Base-by-base conservation (phyloP, 2,797 vertebrate species). In the Pampus argenteus region DNA sequence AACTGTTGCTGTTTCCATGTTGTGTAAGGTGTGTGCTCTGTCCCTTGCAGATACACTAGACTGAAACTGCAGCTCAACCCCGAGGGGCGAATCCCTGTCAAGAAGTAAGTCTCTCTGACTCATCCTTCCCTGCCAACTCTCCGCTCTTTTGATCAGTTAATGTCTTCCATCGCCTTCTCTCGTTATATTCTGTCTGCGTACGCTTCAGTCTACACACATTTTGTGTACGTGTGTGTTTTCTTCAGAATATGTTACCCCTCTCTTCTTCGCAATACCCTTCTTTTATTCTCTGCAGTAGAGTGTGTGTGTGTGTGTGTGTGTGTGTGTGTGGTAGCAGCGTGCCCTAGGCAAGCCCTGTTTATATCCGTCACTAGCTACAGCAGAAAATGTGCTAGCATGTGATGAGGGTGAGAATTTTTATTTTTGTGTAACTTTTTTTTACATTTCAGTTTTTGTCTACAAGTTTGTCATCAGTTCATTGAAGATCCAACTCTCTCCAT, bases 71-170 rank as follows among this genome's bases (percentile, higher is more conserved):
- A 99, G 92, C 95, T 97, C 66, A 98, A 96, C 88, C 95, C 96
- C 25, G 98, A 99, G 84, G 97, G 96, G 4, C 92, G 95, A 78
- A 98, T 99, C 92, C 96, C 97, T 82, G 95, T 99, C 83, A 99
- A 99, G 94, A 99, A 97, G 98, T 99, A 95, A 96, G 97, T 93
- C 82, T 66, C 18, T 82, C 63, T 83, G 84, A 87, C 82, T 87
- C 75, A 79, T 71, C 78, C 66, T 36, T 44, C 63, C 45, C 55
- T 72, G 58, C 54, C 77, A 42, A 58, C 57, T 38, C 58, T 67
- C 57, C 15, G 18, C 71, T 50, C 64, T 83, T 87, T 74, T 87
- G 59, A 83, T 88, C 70, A 70, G 47, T 76, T 49, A 34, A 26
- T 34, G 48, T 48, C 55, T 77, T 60, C 1, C 54, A 66, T 44